Percentiles rank a stretch among this genome's conserved stretches.
These are phyloP conservation scores for Eupeodes latifasciatus DNA, from an alignment of 2,888 invertebrate species.

Conservation along the genomic window DNA sequence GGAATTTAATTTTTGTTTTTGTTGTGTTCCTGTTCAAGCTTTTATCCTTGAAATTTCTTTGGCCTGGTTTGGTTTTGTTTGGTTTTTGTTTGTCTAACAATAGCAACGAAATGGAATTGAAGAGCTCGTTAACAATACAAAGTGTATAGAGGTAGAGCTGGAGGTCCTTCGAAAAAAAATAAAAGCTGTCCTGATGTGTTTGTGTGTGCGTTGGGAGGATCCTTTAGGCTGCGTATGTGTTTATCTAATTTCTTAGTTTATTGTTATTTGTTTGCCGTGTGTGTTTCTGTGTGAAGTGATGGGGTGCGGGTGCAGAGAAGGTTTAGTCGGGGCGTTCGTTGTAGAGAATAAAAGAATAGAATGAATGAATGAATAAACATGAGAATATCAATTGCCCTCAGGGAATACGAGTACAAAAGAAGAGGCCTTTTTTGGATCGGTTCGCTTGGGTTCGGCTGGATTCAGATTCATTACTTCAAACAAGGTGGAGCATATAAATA, in stretches of 20 bases:
- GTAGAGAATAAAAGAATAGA: not conserved
- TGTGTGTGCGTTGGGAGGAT: conserved; percentile 4
- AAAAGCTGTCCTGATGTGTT: not conserved
- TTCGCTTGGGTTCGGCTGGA: not conserved
- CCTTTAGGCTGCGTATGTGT: conserved; percentile 60
- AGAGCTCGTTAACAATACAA: conserved; percentile 69
- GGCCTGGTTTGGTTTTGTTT: conserved; percentile 64
- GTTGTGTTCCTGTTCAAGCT: conserved; percentile 1
- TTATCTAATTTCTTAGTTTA: conserved; percentile 72
- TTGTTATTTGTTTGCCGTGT: conserved; percentile 68
- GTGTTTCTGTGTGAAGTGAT: not conserved
- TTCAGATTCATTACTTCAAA: conserved; percentile 59
- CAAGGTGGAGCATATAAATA: conserved; percentile 31
- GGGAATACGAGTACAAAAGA: conserved; percentile 53
- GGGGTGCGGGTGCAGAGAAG: not conserved
- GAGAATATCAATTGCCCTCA: conserved; percentile 67
- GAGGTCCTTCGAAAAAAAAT: conserved; percentile 18
- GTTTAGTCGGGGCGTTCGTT: not conserved
- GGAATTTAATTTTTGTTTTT: conserved; percentile 59
- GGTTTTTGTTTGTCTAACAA: conserved; percentile 61
- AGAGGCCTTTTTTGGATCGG: conserved; percentile 30
- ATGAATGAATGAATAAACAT: conserved; percentile 61
- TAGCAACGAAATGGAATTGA: conserved; percentile 62
- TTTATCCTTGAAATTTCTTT: conserved; percentile 49
- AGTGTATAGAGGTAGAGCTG: not conserved